Base-by-base conservation (phyloP, 2,113 vertebrate genomes). In the Engraulis encrasicolus region DNA sequence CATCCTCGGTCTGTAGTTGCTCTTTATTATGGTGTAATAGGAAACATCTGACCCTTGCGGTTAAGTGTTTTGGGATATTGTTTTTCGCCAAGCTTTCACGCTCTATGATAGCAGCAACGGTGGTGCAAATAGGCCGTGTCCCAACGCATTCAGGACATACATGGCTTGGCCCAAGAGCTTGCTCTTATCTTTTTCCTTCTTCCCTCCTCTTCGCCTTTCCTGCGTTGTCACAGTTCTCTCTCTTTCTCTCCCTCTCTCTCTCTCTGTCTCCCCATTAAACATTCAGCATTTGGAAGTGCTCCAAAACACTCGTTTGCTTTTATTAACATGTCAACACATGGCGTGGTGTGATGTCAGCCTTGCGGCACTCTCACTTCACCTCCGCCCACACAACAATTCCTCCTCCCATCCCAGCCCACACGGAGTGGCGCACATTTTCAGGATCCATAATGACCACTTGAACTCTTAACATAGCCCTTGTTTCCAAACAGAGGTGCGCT, bases 391-490 rank as follows among this genome's bases (percentile, higher is more conserved):
- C 40, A 9, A 9, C 40, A 88, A 91, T 90, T 92, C 92, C 91
- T 89, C 91, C 89, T 88, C 81, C 58, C 54, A 19, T 45, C 87
- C 78, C 48, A 12, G 82, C 79, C 85, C 84, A 84, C 54, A 20
- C 23, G 54, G 61, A 31, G 27, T 11, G 27, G n/a, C 2, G n/a
- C 23, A 34, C 87, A 83, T 91, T 89, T 83, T 89, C 50, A 6
- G 38, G 89, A 89, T 91, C 89, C 23, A 27, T 89, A 91, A 94
- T 93, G 94, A 93, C 92, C 90, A 89, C 92, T 93, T 94, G 93
- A 94, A 91, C 92, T 89, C 88, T 84, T 82, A 83, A 87, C 82
- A 87, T 52, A 66, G 84, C 71, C 61, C 78, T 71, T 85, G 89
- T 89, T 90, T 92, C 87, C 90, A 87, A 91, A 89, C 91, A 88